phyloP scores from a whole-genome alignment of 2,888 invertebrate species.

The Amphimallon solstitiale region DNA sequence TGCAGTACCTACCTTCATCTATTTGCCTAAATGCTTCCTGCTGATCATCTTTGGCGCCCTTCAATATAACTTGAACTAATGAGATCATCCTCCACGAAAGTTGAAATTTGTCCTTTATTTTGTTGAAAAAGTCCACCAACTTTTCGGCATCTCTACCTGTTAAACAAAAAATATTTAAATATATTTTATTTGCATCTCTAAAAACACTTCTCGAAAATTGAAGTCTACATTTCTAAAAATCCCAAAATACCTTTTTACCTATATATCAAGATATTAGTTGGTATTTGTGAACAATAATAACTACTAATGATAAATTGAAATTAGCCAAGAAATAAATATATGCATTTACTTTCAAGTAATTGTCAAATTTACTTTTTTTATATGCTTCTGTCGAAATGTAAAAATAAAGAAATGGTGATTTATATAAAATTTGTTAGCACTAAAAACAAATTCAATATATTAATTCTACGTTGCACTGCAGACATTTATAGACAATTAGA shows the following conservation, averaged over 20 bases:
- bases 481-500: conserved; percentile 1
- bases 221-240: too few relatives aligned
- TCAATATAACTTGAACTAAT: conserved; percentile 64
- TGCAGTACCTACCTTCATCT: conserved; percentile 61
- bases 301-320: too few relatives aligned
- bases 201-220: neutral
- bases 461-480: neutral
- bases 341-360: too few relatives aligned
- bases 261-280: too few relatives aligned
- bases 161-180: conserved; percentile 38
- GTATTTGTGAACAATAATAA: too few relatives aligned
- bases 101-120: conserved; percentile 61
- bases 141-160: conserved; percentile 60
- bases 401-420: too few relatives aligned
- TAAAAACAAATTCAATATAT: neutral
- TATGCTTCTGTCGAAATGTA: too few relatives aligned
- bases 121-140: conserved; percentile 62
- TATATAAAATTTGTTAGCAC: too few relatives aligned
- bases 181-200: neutral
- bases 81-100: conserved; percentile 63
- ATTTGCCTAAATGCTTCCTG: conserved; percentile 64
- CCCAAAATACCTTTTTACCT: too few relatives aligned
- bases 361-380: too few relatives aligned
- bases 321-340: too few relatives aligned
- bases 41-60: conserved; percentile 62